phyloP scores from a whole-genome alignment of 2,888 invertebrate species.

The Caenorhabditis doughertyi region DNA sequence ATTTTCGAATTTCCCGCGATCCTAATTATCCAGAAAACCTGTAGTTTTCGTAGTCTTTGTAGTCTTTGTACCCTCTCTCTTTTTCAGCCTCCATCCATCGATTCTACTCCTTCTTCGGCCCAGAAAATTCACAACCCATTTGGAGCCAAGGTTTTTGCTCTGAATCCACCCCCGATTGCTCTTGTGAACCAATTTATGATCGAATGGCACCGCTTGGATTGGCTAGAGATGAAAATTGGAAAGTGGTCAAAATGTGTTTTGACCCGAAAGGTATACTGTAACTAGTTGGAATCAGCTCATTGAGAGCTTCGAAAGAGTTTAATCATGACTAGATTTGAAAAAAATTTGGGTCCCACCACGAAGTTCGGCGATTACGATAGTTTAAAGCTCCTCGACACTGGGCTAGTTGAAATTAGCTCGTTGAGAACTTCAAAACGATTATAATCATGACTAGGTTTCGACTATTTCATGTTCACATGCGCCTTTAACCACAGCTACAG shows the following conservation, averaged over 20 bases:
- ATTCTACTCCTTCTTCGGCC: not conserved
- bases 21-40: too few relatives aligned
- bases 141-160: not conserved
- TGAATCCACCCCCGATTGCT: not conserved
- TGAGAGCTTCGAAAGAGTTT: not conserved
- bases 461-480: too few relatives aligned
- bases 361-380: not conserved
- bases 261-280: not conserved
- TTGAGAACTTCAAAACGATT: not conserved
- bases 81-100: too few relatives aligned
- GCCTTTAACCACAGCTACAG: too few relatives aligned
- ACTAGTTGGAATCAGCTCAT: too few relatives aligned
- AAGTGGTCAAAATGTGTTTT: slow-evolving; percentile 4
- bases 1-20: too few relatives aligned
- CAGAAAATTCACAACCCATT: not conserved
- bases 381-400: not conserved
- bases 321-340: too few relatives aligned
- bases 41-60: too few relatives aligned
- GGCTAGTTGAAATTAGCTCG: not conserved
- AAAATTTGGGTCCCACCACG: not conserved
- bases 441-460: not conserved
- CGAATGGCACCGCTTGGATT: not conserved
- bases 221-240: not conserved
- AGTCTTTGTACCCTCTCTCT: too few relatives aligned
- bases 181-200: slow-evolving; percentile 14